Evolutionary conservation across 1,140 invertebrate genomes (phyloP), one percentile per base, ranked within the genome.

Genomic region (Hydropsyche tenuis): DNA sequence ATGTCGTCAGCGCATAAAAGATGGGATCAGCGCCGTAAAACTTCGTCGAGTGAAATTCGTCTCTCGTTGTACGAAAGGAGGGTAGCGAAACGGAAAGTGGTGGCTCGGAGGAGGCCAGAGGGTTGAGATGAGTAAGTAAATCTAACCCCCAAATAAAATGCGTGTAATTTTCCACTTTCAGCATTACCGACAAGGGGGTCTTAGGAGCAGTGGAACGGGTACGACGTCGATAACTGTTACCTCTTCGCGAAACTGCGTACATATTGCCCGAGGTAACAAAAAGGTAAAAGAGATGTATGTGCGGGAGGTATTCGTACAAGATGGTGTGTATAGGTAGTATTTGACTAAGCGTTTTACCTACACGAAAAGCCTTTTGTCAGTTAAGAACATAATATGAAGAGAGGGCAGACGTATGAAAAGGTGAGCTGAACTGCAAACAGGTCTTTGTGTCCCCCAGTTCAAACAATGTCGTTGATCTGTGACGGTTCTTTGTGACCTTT

Each of bases 321-420:
- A 23, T 11, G 16, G 68, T n/a, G 22, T 3, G 1, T 51, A 70
- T 53, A 23, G 27, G n/a, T 43, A 45, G 62, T 75, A 65, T 76
- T 76, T 76, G 75, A 62, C 6, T 43, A 74, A 70, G 72, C 65
- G 64, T 76, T 76, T 76, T 74, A 73, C 72, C 73, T 76, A 72
- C 42, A 51, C 60, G 72, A 72, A 65, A 68, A 68, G 70, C 68
- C 75, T 74, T 76, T 76, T 76, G 75, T 76, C 72, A 76, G 75
- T 76, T 72, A 72, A 76, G 75, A 76, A 72, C 63, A 60, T 76
- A 76, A 74, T 76, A 74, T 74, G 75, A 74, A 73, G 51, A 74
- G 62, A 60, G 64, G 69, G 56, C 56, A 56, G 69, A 72, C 51
- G 66, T 66, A 64, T 37, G 69, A 63, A 75, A 73, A 76, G 75